Percentiles rank a stretch among this genome's conserved stretches.
Evolutionary conservation across 2,113 vertebrate species (phyloP).

Genomic region (Atractosteus spatula): DNA sequence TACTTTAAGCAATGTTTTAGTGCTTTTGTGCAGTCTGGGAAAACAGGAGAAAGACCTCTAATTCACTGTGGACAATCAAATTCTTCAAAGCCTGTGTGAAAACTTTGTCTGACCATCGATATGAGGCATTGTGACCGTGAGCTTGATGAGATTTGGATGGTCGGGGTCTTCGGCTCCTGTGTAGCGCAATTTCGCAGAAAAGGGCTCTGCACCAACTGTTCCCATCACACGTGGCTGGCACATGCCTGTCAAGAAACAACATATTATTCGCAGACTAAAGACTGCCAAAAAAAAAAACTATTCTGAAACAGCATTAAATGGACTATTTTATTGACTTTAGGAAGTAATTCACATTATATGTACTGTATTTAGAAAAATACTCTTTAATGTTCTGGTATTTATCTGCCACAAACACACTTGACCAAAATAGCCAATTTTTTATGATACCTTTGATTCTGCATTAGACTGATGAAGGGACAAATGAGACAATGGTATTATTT

Average conservation of each 20-base stretch:
- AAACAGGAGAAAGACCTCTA: neutral
- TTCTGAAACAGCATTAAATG: neutral
- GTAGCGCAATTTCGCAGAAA: constrained; percentile 90
- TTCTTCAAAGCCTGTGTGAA: neutral
- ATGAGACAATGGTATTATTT: too few species aligned
- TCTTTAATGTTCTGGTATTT: too few species aligned
- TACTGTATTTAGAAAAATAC: too few species aligned
- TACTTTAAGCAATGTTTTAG: too few species aligned
- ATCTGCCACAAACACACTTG: too few species aligned
- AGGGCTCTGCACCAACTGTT: constrained; percentile 87
- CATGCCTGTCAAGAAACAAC: constrained; percentile 70
- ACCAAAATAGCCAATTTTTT: too few species aligned
- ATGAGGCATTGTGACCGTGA: constrained; percentile 90
- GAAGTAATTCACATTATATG: too few species aligned
- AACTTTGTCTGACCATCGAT: constrained; percentile 77
- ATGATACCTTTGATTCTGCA: too few species aligned
- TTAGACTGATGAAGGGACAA: too few species aligned
- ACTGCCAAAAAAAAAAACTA: neutral
- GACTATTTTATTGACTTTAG: too few species aligned
- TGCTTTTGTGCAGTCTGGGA: neutral
- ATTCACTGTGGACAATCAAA: neutral
- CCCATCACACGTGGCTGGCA: constrained; percentile 83
- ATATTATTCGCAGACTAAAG: neutral
- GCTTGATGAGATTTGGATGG: constrained; percentile 84
- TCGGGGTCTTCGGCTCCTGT: constrained; percentile 80